Evolutionary conservation across 2,797 vertebrate genomes (phyloP).

Genomic region (Chloroceryle amazona): DNA sequence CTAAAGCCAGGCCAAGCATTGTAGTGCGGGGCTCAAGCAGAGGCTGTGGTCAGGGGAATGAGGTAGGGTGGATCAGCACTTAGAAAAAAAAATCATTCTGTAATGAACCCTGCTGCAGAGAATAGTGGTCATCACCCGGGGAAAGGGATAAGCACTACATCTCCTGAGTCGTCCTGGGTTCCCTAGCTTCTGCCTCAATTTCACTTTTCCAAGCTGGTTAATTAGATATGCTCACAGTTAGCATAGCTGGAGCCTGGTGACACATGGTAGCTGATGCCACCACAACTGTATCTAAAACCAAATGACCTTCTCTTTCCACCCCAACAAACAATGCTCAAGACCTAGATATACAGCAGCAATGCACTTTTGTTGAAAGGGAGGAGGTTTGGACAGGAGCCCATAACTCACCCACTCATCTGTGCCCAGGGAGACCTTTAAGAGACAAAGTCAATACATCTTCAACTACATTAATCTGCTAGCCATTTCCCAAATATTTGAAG

Average conservation of each 20-base stretch:
- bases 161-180: background rate
- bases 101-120: background rate
- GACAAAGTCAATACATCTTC: background rate
- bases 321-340: accelerated
- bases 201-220: background rate
- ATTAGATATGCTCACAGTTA: background rate
- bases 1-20: background rate
- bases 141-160: background rate
- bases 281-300: background rate
- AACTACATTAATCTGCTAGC: background rate
- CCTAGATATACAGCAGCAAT: background rate
- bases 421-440: background rate
- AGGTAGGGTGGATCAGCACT: background rate
- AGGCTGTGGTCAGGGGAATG: background rate
- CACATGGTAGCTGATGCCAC: background rate
- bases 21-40: background rate
- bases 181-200: background rate
- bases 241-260: background rate
- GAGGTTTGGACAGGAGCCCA: background rate
- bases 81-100: background rate
- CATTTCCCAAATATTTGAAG: background rate
- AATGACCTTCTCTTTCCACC: background rate
- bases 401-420: background rate
- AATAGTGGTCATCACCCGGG: background rate
- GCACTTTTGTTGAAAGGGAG: background rate